Conservation (phyloP, 2,113 vertebrate species). For the Anser brachyrhynchus region DNA sequence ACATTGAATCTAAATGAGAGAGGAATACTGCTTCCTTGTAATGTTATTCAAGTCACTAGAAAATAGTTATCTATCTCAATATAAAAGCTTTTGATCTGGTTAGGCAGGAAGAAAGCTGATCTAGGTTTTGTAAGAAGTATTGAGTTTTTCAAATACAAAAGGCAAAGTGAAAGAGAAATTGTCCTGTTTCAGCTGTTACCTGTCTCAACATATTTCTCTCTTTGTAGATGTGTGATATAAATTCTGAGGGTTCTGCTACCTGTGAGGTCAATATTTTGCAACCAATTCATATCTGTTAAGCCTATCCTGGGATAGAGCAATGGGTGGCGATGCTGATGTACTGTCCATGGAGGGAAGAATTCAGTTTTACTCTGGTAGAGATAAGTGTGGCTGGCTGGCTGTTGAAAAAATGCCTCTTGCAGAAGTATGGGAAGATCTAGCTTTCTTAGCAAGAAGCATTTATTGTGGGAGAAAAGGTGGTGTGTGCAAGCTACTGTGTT, state of each 20-base stretch:
- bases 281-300: neutral
- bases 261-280: slow-evolving; percentile 9
- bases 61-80: slow-evolving; percentile 28
- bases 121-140: neutral
- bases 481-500: neutral
- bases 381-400: neutral
- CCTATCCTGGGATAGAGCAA: neutral
- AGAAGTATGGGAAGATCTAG: accelerated
- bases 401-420: neutral
- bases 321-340: neutral
- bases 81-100: slow-evolving; percentile 46
- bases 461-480: neutral
- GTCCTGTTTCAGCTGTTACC: slow-evolving; percentile 20
- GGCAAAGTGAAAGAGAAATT: slow-evolving; percentile 7
- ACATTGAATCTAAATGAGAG: slow-evolving; percentile 21
- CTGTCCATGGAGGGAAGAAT: neutral
- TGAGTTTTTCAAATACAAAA: slow-evolving; percentile 38
- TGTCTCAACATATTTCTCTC: neutral
- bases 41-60: slow-evolving; percentile 24
- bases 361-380: neutral
- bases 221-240: neutral
- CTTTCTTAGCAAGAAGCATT: neutral
- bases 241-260: neutral
- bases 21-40: neutral
- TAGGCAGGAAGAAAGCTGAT: slow-evolving; percentile 17